Evolutionary conservation across 1,140 invertebrate genomes (phyloP).

Genomic region (Andrena cerasifolii): DNA sequence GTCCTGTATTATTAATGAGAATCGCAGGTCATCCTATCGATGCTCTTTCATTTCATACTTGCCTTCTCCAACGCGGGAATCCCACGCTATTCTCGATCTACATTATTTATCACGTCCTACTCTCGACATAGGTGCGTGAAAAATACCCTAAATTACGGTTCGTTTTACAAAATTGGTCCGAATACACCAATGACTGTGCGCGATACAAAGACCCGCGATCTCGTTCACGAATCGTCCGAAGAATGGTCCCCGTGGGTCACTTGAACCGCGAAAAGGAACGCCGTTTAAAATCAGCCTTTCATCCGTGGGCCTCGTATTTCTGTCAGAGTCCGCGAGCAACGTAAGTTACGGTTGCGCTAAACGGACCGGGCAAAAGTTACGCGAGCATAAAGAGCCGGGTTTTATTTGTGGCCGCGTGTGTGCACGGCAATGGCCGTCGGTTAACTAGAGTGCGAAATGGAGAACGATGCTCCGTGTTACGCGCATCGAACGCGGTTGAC

Average conservation of each 20-base stretch:
- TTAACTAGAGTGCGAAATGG: conserved; percentile 34
- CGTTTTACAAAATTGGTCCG: too few relatives aligned
- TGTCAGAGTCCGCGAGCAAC: neutral
- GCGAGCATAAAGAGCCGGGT: neutral
- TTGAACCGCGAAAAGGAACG: neutral
- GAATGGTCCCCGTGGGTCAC: neutral
- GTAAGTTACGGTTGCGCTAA: conserved; percentile 11
- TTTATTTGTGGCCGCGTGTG: neutral
- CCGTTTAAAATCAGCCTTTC: neutral
- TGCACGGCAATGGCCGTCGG: neutral
- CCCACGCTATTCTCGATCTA: too few relatives aligned
- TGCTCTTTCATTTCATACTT: neutral
- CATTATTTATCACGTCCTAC: neutral
- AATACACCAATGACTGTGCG: too few relatives aligned
- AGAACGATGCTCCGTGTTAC: conserved; percentile 8
- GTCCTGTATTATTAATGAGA: conserved; percentile 33
- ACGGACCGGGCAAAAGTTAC: conserved; percentile 10
- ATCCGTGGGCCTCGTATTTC: neutral
- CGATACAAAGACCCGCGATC: too few relatives aligned
- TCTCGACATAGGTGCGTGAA: neutral
- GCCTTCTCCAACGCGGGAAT: too few relatives aligned
- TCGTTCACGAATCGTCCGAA: neutral
- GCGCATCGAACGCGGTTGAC: conserved; percentile 24
- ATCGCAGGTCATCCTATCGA: neutral
- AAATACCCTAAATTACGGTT: neutral